phyloP scores from a whole-genome alignment of 2,797 vertebrate genomes.

The Schizopygopsis malacanthus region DNA sequence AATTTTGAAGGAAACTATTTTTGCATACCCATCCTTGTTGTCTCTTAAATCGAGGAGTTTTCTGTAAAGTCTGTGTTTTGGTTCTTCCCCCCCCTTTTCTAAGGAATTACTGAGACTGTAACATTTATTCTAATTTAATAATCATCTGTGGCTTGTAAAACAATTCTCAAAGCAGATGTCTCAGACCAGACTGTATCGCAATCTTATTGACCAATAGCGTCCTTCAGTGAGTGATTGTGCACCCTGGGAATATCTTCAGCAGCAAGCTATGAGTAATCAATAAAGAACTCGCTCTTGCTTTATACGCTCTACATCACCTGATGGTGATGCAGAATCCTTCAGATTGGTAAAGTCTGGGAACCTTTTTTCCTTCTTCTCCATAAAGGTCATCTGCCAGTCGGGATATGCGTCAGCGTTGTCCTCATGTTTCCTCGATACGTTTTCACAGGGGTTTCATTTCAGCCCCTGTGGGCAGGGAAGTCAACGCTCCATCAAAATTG shows the following conservation, averaged over 20 bases:
- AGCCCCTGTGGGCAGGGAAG: constrained; percentile 44
- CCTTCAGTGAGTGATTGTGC: neutral
- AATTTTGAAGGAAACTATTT: neutral
- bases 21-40: neutral
- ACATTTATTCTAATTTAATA: constrained; percentile 13
- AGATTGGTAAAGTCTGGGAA: constrained; percentile 64
- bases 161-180: neutral
- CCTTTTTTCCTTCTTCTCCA: constrained; percentile 45
- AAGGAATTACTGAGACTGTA: neutral
- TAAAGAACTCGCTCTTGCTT: constrained; percentile 57
- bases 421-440: constrained; percentile 67
- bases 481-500: constrained; percentile 52
- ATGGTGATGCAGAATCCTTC: constrained; percentile 71
- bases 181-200: neutral
- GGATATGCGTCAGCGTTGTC: constrained; percentile 69
- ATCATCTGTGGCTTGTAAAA: constrained; percentile 2
- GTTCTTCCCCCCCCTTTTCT: neutral
- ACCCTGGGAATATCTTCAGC: constrained; percentile 19
- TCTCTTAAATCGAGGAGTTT: neutral
- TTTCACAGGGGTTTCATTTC: constrained; percentile 68
- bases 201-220: constrained; percentile 17
- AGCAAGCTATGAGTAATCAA: constrained; percentile 56
- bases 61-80: neutral
- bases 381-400: constrained; percentile 72
- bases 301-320: constrained; percentile 43